These are phyloP conservation scores for Scaptomyza caliginosa DNA, from an alignment of 2,888 invertebrate genomes.

Conservation along the genomic window DNA sequence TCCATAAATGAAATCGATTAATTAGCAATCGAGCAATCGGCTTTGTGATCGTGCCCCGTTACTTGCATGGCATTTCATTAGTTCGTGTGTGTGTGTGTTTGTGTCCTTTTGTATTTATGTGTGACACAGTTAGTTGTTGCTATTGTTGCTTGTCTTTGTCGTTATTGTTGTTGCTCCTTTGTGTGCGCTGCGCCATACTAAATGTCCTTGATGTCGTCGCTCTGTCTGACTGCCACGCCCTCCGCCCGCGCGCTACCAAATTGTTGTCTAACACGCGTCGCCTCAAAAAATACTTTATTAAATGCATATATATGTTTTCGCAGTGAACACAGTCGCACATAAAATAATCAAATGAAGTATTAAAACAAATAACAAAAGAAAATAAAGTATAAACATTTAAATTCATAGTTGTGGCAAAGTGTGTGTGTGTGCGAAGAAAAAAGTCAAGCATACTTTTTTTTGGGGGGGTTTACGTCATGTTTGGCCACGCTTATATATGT, in stretches of 20 bases:
- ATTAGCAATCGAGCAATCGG: slow-evolving; percentile 37
- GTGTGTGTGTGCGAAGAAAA: slow-evolving; percentile 27
- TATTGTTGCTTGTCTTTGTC: slow-evolving; percentile 27
- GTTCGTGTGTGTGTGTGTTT: slow-evolving; percentile 3
- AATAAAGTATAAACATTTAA: slow-evolving; percentile 8
- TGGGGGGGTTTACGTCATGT: slow-evolving; percentile 77
- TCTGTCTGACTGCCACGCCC: slow-evolving; percentile 66
- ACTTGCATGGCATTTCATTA: slow-evolving; percentile 1
- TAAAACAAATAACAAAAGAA: slow-evolving; percentile 5
- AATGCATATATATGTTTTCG: slow-evolving; percentile 31
- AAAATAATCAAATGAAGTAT: slow-evolving; percentile 11
- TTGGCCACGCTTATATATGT: slow-evolving; percentile 55
- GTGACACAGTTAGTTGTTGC: slow-evolving; percentile 44
- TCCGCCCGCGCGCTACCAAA: too few species aligned
- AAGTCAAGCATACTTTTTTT: slow-evolving; percentile 69
- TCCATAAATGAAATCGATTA: slow-evolving; percentile 38
- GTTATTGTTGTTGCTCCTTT: slow-evolving; percentile 48
- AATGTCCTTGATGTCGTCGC: slow-evolving; percentile 80
- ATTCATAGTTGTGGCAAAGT: slow-evolving; percentile 4
- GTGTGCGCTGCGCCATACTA: slow-evolving; percentile 54
- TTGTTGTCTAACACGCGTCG: slow-evolving; percentile 19
- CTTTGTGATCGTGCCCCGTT: slow-evolving; percentile 34
- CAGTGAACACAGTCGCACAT: slow-evolving; percentile 12
- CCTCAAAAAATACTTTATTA: slow-evolving; percentile 33
- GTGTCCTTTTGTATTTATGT: slow-evolving; percentile 9